Evolutionary conservation across 2,113 vertebrate genomes (phyloP).

Genomic region (Nipponia nippon): DNA sequence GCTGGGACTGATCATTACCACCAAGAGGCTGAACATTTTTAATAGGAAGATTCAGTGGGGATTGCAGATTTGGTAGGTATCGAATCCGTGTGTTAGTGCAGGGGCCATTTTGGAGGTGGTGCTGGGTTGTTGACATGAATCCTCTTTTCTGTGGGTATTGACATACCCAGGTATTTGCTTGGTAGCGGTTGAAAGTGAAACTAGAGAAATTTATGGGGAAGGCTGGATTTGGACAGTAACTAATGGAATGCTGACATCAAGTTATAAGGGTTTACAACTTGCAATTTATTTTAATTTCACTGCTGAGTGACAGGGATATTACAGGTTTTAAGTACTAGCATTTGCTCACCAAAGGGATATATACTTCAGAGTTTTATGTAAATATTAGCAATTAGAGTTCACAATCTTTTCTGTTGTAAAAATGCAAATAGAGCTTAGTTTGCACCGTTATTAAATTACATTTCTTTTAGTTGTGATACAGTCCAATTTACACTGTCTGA

Average conservation of each 20-base stretch:
- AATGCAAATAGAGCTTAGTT: neutral
- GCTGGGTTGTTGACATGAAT: neutral
- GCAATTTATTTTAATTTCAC: neutral
- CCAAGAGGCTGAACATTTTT: neutral
- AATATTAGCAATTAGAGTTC: neutral
- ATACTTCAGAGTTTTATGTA: neutral
- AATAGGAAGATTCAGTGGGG: neutral
- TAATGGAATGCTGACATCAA: neutral
- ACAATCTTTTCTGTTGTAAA: neutral
- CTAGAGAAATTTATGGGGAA: neutral
- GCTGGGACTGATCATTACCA: neutral
- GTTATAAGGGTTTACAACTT: neutral
- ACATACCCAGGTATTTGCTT: neutral
- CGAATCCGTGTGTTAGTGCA: rapidly evolving
- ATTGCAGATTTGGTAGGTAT: neutral
- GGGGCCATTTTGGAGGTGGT: neutral
- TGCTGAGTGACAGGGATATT: neutral
- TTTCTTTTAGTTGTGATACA: neutral
- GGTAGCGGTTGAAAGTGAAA: neutral
- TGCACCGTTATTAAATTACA: neutral
- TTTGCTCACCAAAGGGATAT: neutral
- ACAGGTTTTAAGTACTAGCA: neutral
- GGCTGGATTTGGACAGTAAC: neutral
- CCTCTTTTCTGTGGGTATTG: neutral
- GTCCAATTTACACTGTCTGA: neutral